These are phyloP conservation scores for Lasioglossum villosulum DNA, from an alignment of 2,888 invertebrate species.

Conservation along the genomic window DNA sequence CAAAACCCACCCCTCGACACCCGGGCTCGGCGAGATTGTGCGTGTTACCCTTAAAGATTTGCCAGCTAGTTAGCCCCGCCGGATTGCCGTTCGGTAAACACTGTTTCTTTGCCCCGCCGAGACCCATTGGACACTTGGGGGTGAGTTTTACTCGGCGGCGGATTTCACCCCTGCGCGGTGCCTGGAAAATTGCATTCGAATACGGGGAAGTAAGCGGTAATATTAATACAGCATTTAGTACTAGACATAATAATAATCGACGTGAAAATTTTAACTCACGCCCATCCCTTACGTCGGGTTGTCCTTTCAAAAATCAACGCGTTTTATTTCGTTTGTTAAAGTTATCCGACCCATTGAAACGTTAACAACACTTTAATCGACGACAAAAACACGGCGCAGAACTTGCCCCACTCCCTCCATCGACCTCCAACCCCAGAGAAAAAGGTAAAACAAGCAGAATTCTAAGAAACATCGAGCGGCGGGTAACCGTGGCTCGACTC, in stretches of 20 bases:
- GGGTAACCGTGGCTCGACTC: constrained; percentile 29
- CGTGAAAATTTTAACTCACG: neutral
- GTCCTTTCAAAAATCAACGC: no score
- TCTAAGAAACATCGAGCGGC: constrained; percentile 21
- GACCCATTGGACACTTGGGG: neutral
- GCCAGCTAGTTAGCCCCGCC: constrained; percentile 35
- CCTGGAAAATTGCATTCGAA: neutral
- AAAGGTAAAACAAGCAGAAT: neutral
- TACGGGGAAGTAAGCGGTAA: neutral
- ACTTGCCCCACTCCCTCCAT: neutral
- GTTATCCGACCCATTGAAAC: neutral
- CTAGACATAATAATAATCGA: neutral
- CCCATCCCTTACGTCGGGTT: neutral
- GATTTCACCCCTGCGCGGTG: neutral
- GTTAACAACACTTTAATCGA: neutral
- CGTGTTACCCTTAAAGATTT: constrained; percentile 66
- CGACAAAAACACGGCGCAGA: neutral
- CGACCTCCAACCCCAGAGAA: neutral
- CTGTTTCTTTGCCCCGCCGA: constrained; percentile 5
- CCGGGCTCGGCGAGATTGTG: constrained; percentile 60
- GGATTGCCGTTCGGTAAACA: constrained; percentile 51
- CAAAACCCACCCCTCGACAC: constrained; percentile 60
- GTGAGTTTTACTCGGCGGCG: neutral
- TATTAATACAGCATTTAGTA: neutral
- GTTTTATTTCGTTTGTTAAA: neutral